phyloP scores from a whole-genome alignment of 2,888 invertebrate genomes.

The Cylindroiulus punctatus region DNA sequence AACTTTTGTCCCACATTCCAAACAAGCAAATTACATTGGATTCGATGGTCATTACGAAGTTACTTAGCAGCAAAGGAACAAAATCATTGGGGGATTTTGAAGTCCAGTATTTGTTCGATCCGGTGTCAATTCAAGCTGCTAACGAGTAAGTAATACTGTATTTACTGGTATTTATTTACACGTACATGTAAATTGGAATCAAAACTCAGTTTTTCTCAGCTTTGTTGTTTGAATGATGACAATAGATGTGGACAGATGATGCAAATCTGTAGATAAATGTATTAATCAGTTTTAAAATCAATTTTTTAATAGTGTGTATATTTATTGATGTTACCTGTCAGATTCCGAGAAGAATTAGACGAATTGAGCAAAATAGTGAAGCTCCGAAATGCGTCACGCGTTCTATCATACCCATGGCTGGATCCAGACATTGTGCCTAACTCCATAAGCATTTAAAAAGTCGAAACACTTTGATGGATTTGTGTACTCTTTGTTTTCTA shows the following conservation, averaged over 20 bases:
- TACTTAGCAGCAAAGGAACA: conserved; percentile 66
- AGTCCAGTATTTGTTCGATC: conserved; percentile 67
- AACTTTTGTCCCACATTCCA: conserved; percentile 64
- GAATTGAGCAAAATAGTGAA: conserved; percentile 64
- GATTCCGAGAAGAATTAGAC: conserved; percentile 64
- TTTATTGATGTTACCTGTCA: conserved; percentile 56
- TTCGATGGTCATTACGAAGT: conserved; percentile 67
- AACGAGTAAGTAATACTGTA: conserved; percentile 62
- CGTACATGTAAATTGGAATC: background rate
- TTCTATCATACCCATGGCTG: conserved; percentile 64
- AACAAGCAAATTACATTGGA: conserved; percentile 65
- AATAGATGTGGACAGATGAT: too few relatives aligned
- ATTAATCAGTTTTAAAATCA: too few relatives aligned
- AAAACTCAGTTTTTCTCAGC: too few relatives aligned
- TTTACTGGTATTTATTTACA: too few relatives aligned
- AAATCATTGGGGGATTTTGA: conserved; percentile 67
- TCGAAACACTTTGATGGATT: background rate
- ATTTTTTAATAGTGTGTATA: too few relatives aligned
- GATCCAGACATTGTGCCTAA: conserved; percentile 67
- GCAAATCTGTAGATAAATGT: too few relatives aligned
- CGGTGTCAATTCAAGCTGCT: conserved; percentile 62
- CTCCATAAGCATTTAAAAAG: conserved; percentile 65
- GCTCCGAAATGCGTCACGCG: conserved; percentile 63
- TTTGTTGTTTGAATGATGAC: too few relatives aligned
- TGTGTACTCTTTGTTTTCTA: background rate